A percentile compares a stretch with the other conserved stretches of the same genome.
These are phyloP conservation scores for Cariama cristata DNA, from an alignment of 2,113 vertebrate genomes.

Conservation along the genomic window DNA sequence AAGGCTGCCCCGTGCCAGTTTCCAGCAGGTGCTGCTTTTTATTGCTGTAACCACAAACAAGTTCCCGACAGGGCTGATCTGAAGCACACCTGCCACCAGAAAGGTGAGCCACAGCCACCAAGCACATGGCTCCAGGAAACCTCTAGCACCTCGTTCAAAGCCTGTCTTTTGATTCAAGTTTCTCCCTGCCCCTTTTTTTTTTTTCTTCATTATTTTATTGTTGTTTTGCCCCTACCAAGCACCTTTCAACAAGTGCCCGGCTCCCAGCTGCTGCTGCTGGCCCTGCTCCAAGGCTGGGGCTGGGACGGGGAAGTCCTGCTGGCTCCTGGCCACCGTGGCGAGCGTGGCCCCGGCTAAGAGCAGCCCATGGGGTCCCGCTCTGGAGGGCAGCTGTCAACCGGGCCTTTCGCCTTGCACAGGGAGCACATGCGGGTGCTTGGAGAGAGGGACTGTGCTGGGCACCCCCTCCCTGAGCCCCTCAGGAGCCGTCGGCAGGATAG, in stretches of 20 bases:
- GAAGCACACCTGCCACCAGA: conserved; percentile 76
- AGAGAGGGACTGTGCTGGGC: neutral
- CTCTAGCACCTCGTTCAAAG: conserved; percentile 56
- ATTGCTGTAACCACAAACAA: conserved; percentile 56
- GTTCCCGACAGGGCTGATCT: conserved; percentile 16
- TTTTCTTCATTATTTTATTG: conserved; percentile 17
- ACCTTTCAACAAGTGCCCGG: conserved; percentile 79
- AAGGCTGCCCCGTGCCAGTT: conserved; percentile 49
- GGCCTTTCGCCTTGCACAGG: neutral
- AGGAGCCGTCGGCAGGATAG: neutral
- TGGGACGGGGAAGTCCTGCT: conserved; percentile 74
- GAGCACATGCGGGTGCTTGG: neutral
- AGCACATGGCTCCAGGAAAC: conserved; percentile 66
- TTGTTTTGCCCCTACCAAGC: conserved; percentile 70
- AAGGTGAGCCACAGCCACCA: conserved; percentile 68
- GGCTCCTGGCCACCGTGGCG: conserved; percentile 66
- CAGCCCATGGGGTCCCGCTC: conserved; percentile 35
- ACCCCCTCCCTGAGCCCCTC: neutral
- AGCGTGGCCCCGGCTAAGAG: neutral
- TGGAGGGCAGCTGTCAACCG: conserved; percentile 68
- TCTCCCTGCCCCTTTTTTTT: conserved; percentile 6
- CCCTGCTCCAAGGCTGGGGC: conserved; percentile 72
- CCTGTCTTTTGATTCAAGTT: conserved; percentile 15
- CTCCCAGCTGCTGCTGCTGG: conserved; percentile 84
- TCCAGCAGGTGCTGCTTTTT: conserved; percentile 74